Base-by-base conservation (phyloP, 2,888 invertebrate genomes). In the Hemithea aestivaria region DNA sequence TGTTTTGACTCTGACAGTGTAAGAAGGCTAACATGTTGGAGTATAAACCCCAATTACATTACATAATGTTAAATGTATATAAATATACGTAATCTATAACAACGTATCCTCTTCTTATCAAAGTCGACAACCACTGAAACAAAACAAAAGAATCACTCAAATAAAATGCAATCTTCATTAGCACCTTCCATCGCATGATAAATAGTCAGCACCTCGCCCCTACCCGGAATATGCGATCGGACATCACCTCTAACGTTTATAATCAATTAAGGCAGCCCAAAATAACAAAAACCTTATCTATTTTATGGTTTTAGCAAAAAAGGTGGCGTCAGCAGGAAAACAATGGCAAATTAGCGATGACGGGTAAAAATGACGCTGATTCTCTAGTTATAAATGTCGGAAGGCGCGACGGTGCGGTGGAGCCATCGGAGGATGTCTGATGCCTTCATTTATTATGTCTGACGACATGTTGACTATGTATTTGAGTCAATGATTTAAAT, bases 281-380 rank as follows among this genome's bases (percentile, higher is more conserved):
- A 54, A 66, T 54, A 63, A 71, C 66, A 75, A 76, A 77, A 71
- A 71, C 33, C 62, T 78, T 83, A 84, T 84, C 83, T 82, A 69
- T 68, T 87, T 85, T 84, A 87, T 81, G 87, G 83, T 85, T 80
- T 69, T 51, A 59, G 68, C 63, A 75, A 82, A 83, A 82, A 87
- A 76, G 62, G 62, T 83, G 84, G 84, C 84, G 83, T 84, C 84
- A 76, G 73, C 49, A 65, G 65, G 68, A 74, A 84, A 84, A 85
- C 85, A 87, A 85, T 85, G 71, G 83, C 82, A 76, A 85, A 87
- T 87, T 85, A 85, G 84, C 66, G 75, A 68, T 83, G 85, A 84
- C 84, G 82, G 78, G 68, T 79, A 83, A 83, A 83, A 85, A 83
- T 84, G 80, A 83, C 72, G 74, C 67, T 64, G 58, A 73, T 72